Percentiles rank a stretch among this genome's conserved stretches.
Evolutionary conservation across 2,888 invertebrate genomes (phyloP).

Genomic region (Drosophila demipolita): DNA sequence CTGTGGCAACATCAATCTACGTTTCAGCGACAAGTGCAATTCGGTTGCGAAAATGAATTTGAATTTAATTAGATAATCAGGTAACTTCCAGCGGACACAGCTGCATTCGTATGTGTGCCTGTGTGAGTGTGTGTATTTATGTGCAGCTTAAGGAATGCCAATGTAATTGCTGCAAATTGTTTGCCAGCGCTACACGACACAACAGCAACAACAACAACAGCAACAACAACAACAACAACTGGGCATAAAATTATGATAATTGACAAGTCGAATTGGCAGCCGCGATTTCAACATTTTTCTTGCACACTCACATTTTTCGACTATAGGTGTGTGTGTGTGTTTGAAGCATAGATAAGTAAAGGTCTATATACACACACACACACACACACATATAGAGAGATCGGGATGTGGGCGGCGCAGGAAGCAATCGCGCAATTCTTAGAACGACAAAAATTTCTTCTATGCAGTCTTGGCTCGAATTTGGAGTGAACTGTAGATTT

Average conservation of each 20-base stretch:
- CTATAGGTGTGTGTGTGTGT: constrained; percentile 1
- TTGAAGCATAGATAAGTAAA: constrained; percentile 29
- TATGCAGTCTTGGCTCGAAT: neutral
- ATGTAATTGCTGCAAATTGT: constrained; percentile 64
- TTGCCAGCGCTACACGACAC: constrained; percentile 38
- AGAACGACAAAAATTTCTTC: constrained; percentile 8
- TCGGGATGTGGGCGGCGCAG: constrained; percentile 54
- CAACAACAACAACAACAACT: constrained; percentile 23
- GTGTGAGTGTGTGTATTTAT: constrained; percentile 12
- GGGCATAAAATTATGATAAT: constrained; percentile 63
- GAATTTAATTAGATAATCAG: constrained; percentile 65
- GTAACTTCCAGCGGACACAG: constrained; percentile 14
- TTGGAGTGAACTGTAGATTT: neutral
- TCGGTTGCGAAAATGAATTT: constrained; percentile 37
- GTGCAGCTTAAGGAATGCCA: constrained; percentile 47
- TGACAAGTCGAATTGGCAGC: constrained; percentile 49
- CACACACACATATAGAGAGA: neutral
- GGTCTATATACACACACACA: neutral
- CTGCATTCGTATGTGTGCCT: constrained; percentile 1
- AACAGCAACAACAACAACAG: constrained; percentile 20
- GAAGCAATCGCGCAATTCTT: constrained; percentile 43
- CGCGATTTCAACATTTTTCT: constrained; percentile 48
- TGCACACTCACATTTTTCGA: constrained; percentile 14
- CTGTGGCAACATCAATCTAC: neutral
- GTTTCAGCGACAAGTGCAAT: constrained; percentile 59